Conservation (phyloP, 2,888 invertebrate species). For the Sthenelais limicola region DNA sequence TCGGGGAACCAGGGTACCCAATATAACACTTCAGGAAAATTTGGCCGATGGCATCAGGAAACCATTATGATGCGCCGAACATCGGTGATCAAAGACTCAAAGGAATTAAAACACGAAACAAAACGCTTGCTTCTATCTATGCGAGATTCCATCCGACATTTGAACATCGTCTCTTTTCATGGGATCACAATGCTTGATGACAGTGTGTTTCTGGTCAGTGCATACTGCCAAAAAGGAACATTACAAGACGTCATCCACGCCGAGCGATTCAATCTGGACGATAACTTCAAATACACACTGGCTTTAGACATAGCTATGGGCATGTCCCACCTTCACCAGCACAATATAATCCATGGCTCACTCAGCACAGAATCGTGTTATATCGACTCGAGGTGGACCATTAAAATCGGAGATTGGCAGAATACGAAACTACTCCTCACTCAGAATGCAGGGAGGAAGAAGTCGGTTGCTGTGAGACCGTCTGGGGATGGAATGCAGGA, state of each 20-base stretch:
- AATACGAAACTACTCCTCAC: conserved; percentile 51
- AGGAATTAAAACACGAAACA: conserved; percentile 37
- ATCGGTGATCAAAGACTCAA: not conserved
- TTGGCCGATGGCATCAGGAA: conserved; percentile 2
- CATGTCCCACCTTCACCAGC: conserved; percentile 61
- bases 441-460: too few species aligned
- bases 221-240: conserved; percentile 61
- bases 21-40: not conserved
- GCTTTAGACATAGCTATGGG: conserved; percentile 56
- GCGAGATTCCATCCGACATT: conserved; percentile 58
- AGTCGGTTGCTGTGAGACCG: too few species aligned
- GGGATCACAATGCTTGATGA: conserved; percentile 60
- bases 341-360: conserved; percentile 64
- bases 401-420: conserved; percentile 67
- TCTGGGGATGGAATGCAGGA: too few species aligned
- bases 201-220: conserved; percentile 54
- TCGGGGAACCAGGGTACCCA: not conserved
- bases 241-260: conserved; percentile 61
- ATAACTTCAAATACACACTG: conserved; percentile 61
- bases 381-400: conserved; percentile 66
- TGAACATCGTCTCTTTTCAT: conserved; percentile 62
- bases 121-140: conserved; percentile 58
- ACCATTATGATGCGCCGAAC: not conserved
- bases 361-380: conserved; percentile 61
- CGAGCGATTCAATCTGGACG: conserved; percentile 58